Base-by-base conservation (phyloP, 2,113 vertebrate genomes). In the Galeopterus variegatus region DNA sequence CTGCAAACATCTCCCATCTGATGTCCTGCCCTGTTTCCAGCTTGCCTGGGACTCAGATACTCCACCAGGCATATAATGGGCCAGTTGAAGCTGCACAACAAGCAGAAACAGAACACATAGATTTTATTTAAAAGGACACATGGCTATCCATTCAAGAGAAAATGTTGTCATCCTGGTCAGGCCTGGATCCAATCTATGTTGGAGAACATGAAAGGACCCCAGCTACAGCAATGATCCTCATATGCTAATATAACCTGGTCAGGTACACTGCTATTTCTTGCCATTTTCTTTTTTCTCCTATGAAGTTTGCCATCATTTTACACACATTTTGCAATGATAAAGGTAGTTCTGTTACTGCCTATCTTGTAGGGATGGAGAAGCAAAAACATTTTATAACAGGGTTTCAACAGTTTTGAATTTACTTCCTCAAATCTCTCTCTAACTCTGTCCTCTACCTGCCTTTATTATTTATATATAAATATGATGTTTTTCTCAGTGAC, bases 91-190 rank as follows among this genome's bases (percentile, higher is more conserved):
- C 94, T 87, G 60, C 93, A 83, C 60, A 52, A 15, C 24, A 0
- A 95, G 26, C 0, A 97, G 84, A 97, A 96, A 93, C 62, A 82
- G 88, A 91, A 85, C 88, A 90, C 81, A 64, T 52, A 92, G 94
- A 87, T 98, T 98, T 97, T 83, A 97, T 96, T 97, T 97, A 79
- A 97, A 98, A 98, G 96, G 94, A 96, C 24, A 88, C 91, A 93
- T 67, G 86, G 88, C 72, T 70, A 89, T 97, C 95, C 94, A 96
- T 93, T 94, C 94, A 93, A 93, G 97, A 98, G 76, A 75, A 97
- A 92, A 90, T 97, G 95, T 97, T 97, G 96, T 97, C 98, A 98
- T 98, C 97, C 95, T 97, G 94, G 88, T 95, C 94, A 96, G 98
- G 94, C 88, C 96, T 80, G 23, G 80, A 97, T 97, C 94, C 97